Evolutionary conservation across 2,797 vertebrate genomes (phyloP), one percentile per base, ranked within the genome.

Genomic region (Molossus molossus): DNA sequence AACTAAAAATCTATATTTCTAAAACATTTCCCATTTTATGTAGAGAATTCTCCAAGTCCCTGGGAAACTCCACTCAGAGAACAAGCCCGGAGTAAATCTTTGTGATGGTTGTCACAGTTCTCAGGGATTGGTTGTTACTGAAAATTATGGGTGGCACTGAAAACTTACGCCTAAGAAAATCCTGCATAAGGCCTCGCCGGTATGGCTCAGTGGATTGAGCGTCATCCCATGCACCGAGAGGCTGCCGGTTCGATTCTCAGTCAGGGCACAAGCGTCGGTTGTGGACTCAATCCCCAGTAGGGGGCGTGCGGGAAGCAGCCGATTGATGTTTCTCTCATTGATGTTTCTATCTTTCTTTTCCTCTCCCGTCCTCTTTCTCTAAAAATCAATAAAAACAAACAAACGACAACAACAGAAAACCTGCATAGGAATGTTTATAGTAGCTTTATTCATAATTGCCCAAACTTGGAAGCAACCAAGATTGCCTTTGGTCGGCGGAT

Each of bases 1-100:
- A 80, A 82, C 17, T 70, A 8, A 29, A 60, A 84, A 87, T 84
- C 12, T 73, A 2, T 77, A 55, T 69, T 96, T 95, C 57, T 88
- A 48, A 92, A 84, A 93, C 0, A 55, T 72, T 53, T 64, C 45
- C 11, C 57, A 60, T 89, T 86, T 73, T 81, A 69, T 67, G 87
- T 64, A 72, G 48, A 64, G 37, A 82, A 55, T 65, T 91, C 25
- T 87, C 77, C 83, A 58, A n/a, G 4, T 77, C 21, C 23, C 48
- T 87, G 58, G 18, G 25, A 92, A 90, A 84, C 13, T 57, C 65
- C n/a, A 67, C 37, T 58, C 14, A 40, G n/a, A 92, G 21, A 27
- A 81, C 65, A 69, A 87, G 12, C 0, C 53, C 80, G 29, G 20
- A 37, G 12, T 73, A 65, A 45, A 85, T 53, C 84, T 96, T 82